Evolutionary conservation across 2,113 vertebrate genomes (phyloP).

Genomic region (Peromyscus californicus): DNA sequence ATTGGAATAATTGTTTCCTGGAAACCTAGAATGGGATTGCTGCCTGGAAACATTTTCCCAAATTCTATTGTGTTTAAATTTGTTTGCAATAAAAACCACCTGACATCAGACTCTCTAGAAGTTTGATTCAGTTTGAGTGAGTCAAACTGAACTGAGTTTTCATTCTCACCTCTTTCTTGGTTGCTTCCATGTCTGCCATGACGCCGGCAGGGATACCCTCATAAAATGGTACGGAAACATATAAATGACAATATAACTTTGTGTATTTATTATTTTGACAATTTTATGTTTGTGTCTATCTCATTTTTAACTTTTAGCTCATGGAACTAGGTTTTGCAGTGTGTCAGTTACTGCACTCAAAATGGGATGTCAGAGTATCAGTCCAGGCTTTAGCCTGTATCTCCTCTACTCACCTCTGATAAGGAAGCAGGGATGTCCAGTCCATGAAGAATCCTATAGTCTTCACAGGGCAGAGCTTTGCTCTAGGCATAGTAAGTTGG

Average conservation of each 20-base stretch:
- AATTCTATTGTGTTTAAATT: background rate
- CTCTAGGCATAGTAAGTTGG: background rate
- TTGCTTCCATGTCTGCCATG: background rate
- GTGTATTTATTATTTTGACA: background rate
- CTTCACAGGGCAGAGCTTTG: background rate
- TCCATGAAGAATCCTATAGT: accelerated
- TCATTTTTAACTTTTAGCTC: background rate
- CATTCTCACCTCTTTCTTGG: background rate
- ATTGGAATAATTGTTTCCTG: background rate
- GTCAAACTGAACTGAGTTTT: background rate
- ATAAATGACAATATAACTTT: background rate
- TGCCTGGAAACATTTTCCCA: background rate
- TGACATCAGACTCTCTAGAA: background rate
- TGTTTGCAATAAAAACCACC: background rate
- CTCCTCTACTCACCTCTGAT: background rate
- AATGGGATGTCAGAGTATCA: background rate
- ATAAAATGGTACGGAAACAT: background rate
- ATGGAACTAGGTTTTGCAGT: background rate
- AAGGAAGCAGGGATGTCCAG: background rate
- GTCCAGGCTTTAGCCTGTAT: background rate
- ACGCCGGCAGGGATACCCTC: too few species aligned
- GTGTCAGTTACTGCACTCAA: background rate
- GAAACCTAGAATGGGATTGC: background rate
- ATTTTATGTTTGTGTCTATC: background rate
- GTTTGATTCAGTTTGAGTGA: background rate